Conservation (phyloP, 2,888 invertebrate genomes). For the Tenthredo notha region DNA sequence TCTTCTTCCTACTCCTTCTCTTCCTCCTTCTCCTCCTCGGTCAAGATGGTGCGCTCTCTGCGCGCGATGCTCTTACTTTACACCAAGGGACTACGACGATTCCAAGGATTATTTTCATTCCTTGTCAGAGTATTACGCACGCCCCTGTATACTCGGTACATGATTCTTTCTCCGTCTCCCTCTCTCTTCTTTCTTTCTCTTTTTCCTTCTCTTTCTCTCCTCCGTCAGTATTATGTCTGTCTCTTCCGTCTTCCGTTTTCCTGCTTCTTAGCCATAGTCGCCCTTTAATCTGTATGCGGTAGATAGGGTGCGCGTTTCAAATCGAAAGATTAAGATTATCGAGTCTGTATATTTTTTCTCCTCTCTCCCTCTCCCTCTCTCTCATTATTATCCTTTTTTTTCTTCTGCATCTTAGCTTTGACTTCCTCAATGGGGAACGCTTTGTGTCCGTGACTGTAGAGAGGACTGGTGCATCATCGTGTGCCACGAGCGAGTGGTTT, state of each 20-base stretch:
- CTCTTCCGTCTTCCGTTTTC: slow-evolving; percentile 9
- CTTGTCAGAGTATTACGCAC: slow-evolving; percentile 25
- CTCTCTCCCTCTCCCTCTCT: background rate
- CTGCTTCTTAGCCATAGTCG: background rate
- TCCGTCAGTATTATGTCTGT: background rate
- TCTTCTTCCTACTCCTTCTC: slow-evolving; percentile 39
- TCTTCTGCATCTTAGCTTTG: background rate
- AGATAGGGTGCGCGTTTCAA: background rate
- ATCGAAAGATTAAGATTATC: slow-evolving; percentile 14
- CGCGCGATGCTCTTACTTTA: slow-evolving; percentile 20
- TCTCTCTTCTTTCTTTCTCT: slow-evolving; percentile 1
- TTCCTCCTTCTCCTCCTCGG: slow-evolving; percentile 55
- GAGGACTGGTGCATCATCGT: slow-evolving; percentile 39
- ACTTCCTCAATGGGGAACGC: slow-evolving; percentile 38
- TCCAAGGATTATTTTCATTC: slow-evolving; percentile 44
- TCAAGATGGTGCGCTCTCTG: slow-evolving; percentile 36
- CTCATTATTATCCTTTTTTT: background rate
- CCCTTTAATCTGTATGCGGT: slow-evolving; percentile 3
- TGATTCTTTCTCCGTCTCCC: background rate
- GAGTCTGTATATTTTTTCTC: background rate
- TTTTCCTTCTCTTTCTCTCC: background rate
- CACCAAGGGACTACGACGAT: background rate
- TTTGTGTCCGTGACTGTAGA: slow-evolving; percentile 33
- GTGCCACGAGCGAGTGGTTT: slow-evolving; percentile 30
- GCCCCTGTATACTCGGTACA: background rate